Percentiles rank a stretch among this genome's conserved stretches.
phyloP scores from a whole-genome alignment of 2,113 vertebrate species.

The Petroica traversi region DNA sequence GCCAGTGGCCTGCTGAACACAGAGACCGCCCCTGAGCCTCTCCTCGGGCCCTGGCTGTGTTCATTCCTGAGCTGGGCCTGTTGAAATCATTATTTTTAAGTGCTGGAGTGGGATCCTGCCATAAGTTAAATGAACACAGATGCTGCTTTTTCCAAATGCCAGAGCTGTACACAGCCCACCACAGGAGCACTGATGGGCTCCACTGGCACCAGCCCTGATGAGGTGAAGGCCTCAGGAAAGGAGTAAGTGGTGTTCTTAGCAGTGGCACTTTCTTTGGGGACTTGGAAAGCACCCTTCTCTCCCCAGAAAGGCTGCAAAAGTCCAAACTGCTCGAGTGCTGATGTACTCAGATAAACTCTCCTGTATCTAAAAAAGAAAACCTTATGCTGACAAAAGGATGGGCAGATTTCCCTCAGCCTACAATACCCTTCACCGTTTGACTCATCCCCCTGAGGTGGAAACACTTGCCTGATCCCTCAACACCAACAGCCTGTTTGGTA shows the following conservation, averaged over 20 bases:
- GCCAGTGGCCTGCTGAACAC: background rate
- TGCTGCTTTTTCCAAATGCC: rapidly evolving
- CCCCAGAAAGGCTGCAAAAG: background rate
- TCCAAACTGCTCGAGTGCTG: background rate
- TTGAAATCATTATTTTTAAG: background rate
- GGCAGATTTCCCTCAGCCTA: background rate
- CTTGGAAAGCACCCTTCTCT: background rate
- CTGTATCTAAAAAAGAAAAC: background rate
- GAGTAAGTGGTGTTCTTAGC: rapidly evolving
- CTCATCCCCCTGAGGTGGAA: background rate
- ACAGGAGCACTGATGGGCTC: rapidly evolving
- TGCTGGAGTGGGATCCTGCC: background rate
- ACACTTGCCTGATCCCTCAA: background rate
- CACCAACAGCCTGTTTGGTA: background rate
- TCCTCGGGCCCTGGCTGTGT: rapidly evolving
- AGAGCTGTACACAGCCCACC: background rate
- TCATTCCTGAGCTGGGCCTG: background rate
- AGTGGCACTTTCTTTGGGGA: background rate
- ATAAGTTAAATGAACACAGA: background rate
- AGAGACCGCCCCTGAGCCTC: rapidly evolving
- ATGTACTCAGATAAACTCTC: background rate
- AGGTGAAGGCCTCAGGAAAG: background rate
- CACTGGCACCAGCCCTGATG: rapidly evolving
- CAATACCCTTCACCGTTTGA: background rate
- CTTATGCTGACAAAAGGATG: background rate